Conservation (phyloP, 1,140 invertebrate genomes). For the Cotesia glomerata region DNA sequence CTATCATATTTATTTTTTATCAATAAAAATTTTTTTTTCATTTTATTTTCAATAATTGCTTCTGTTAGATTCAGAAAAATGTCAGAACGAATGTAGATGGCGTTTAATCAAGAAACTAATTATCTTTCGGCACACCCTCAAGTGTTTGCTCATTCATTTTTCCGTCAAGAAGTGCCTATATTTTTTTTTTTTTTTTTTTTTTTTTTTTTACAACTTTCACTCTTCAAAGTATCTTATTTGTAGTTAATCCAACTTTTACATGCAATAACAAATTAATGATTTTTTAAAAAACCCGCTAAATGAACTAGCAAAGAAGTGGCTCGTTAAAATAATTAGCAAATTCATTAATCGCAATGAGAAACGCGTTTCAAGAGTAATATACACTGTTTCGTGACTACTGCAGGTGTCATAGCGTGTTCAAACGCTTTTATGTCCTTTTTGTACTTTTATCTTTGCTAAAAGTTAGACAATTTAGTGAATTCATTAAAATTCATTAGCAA, state of each 20-base stretch:
- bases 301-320: not conserved
- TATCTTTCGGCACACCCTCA: slow-evolving; percentile 43
- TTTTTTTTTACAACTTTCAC: not conserved
- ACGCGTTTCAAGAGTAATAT: not conserved
- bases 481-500: slow-evolving; percentile 48
- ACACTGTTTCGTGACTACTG: slow-evolving; percentile 11
- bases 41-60: not conserved
- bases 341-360: slow-evolving; percentile 28
- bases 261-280: not conserved
- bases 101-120: slow-evolving; percentile 53
- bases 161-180: not conserved
- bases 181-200: slow-evolving; percentile 16
- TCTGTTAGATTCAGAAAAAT: not conserved
- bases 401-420: not conserved
- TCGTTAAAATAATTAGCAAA: slow-evolving; percentile 18
- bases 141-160: slow-evolving; percentile 36
- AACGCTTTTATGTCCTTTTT: slow-evolving; percentile 1
- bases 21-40: not conserved
- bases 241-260: too few relatives aligned
- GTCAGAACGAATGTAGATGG: not conserved
- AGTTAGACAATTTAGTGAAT: slow-evolving; percentile 35
- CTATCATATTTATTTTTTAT: slow-evolving; percentile 20
- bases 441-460: slow-evolving; percentile 37
- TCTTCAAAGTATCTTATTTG: too few relatives aligned
- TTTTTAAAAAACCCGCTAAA: not conserved